A percentile compares a stretch with the other conserved stretches of the same genome.
phyloP scores from a whole-genome alignment of 30 jellyfish, hydroid and myxozoan species.

The Nemopilema nomurai region DNA sequence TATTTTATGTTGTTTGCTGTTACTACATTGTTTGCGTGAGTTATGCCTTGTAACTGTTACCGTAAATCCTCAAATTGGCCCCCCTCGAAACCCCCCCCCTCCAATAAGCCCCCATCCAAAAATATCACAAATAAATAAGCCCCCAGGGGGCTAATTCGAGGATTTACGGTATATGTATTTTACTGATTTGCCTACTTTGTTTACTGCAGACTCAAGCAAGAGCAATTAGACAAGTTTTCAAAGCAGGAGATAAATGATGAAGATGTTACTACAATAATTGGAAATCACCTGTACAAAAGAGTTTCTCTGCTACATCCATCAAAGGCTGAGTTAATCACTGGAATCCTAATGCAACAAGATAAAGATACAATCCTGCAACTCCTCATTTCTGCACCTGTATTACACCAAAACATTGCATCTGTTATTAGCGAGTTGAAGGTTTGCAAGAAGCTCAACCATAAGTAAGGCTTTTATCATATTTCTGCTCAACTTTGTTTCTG shows the following conservation, averaged over 20 bases:
- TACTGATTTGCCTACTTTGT: background rate
- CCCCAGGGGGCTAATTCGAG: background rate
- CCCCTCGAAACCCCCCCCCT: too few relatives aligned
- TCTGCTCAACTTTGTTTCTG: background rate
- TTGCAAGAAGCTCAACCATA: slow-evolving; percentile 3
- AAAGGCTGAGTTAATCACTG: slow-evolving; percentile 44
- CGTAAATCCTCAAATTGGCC: background rate
- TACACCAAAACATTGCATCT: slow-evolving; percentile 46
- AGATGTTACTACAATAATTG: slow-evolving; percentile 48
- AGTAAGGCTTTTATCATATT: background rate
- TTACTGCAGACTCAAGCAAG: slow-evolving; percentile 28
- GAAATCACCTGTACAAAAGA: slow-evolving; percentile 36
- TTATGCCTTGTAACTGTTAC: background rate
- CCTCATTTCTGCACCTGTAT: slow-evolving; percentile 22
- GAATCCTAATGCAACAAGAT: slow-evolving; percentile 43
- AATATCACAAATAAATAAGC: background rate
- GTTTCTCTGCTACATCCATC: slow-evolving; percentile 48
- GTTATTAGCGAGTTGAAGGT: slow-evolving; percentile 17
- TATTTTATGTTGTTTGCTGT: background rate
- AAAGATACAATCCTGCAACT: slow-evolving; percentile 49
- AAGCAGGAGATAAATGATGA: slow-evolving; percentile 37
- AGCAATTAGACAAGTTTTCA: slow-evolving; percentile 11
- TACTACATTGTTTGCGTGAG: background rate
- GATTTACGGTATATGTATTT: background rate
- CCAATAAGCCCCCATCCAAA: too few relatives aligned